Evolutionary conservation across 2,113 vertebrate genomes (phyloP).

Genomic region (Taurulus bubalis): DNA sequence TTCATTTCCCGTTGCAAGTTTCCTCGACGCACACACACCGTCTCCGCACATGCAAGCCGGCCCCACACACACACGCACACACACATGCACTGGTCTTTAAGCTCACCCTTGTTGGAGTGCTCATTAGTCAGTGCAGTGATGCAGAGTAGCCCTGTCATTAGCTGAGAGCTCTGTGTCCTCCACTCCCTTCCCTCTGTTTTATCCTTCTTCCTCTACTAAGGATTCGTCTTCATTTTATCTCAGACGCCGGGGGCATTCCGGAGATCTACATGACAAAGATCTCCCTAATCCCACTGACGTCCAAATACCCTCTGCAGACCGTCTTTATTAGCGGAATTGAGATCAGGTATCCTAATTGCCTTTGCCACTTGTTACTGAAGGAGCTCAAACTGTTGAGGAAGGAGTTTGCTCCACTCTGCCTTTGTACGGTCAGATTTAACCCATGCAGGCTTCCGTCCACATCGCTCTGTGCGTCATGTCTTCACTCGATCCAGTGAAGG

Average conservation of each 20-base stretch:
- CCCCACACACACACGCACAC: slow-evolving; percentile 19
- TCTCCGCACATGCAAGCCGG: slow-evolving; percentile 14
- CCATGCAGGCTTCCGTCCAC: not conserved
- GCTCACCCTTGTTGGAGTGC: slow-evolving; percentile 91
- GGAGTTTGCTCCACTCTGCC: slow-evolving; percentile 9
- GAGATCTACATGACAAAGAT: slow-evolving; percentile 79
- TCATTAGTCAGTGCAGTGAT: slow-evolving; percentile 98
- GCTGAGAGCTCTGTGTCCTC: slow-evolving; percentile 88
- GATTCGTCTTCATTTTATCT: slow-evolving; percentile 76
- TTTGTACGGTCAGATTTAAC: slow-evolving; percentile 9
- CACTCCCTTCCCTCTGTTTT: slow-evolving; percentile 69
- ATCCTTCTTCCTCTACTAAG: slow-evolving; percentile 54
- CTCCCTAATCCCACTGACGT: slow-evolving; percentile 75
- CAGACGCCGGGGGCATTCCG: slow-evolving; percentile 59
- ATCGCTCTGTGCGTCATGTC: not conserved
- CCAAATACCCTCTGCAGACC: slow-evolving; percentile 65
- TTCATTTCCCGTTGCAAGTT: slow-evolving; percentile 42
- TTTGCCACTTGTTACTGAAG: slow-evolving; percentile 56
- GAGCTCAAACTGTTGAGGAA: slow-evolving; percentile 28
- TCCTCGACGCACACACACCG: slow-evolving; percentile 14
- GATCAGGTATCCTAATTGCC: slow-evolving; percentile 75
- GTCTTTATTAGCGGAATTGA: slow-evolving; percentile 66
- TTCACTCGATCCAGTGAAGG: not conserved
- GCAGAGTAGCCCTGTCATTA: slow-evolving; percentile 98
- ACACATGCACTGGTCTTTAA: slow-evolving; percentile 63